Evolutionary conservation across 2,113 vertebrate species (phyloP).

Genomic region (Haplotaxodon microlepis): DNA sequence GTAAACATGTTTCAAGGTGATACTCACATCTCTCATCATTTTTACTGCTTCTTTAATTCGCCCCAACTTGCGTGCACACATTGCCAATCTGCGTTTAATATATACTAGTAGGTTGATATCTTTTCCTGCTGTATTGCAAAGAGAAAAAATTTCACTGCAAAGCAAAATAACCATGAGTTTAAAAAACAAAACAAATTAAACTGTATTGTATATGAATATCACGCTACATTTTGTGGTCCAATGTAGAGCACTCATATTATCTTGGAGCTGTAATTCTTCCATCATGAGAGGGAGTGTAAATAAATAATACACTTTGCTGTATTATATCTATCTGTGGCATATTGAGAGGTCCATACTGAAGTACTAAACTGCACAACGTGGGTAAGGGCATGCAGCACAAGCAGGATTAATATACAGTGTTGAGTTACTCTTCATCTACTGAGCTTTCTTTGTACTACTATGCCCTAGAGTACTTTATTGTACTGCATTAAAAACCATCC

Average conservation of each 20-base stretch:
- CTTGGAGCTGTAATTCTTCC: background rate
- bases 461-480: background rate
- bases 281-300: background rate
- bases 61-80: constrained; percentile 96
- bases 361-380: background rate
- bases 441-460: background rate
- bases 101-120: constrained; percentile 96
- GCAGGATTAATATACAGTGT: background rate
- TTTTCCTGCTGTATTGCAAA: constrained; percentile 77
- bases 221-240: background rate
- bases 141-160: background rate
- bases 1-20: background rate
- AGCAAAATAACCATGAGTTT: background rate
- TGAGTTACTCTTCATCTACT: background rate
- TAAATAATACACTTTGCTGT: background rate
- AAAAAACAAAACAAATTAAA: background rate
- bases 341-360: background rate
- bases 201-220: background rate
- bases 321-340: background rate
- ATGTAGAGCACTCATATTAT: background rate
- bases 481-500: background rate
- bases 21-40: constrained; percentile 99
- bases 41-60: constrained; percentile 95
- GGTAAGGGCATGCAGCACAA: background rate
- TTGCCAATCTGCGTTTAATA: constrained; percentile 93